Base-by-base conservation (phyloP, 2,888 invertebrate species). In the Drosophila fungiperda region DNA sequence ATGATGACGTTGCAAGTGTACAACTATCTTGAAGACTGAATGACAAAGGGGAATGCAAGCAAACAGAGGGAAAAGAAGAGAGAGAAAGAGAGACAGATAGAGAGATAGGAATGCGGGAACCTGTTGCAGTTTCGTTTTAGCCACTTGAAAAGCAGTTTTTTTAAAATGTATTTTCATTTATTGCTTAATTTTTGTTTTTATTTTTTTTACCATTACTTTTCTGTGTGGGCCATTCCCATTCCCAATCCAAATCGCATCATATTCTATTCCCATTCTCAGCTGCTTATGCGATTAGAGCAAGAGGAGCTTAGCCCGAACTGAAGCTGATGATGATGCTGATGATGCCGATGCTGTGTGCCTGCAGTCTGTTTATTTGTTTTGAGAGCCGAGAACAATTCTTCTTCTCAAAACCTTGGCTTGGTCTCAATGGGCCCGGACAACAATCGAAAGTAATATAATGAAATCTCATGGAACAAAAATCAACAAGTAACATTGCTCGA, bases 391-490 rank as follows among this genome's bases (percentile, higher is more conserved):
- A 73, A 77, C 68, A 72, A 76, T 80, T 76, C 64, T 65, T 15
- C 42, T 23, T 38, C 61, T 54, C 61, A 69, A 68, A 73, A 82
- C 73, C 70, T 66, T 58, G 20, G 68, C 40, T 59, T 45, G 49
- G 68, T 74, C 84, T 89, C 72, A 88, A 89, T 86, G 89, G 87
- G 58, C 64, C 50, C 65, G 49, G 50, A 58, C 70, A 81, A 87
- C 85, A 85, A 85, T 89, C 85, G 89, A 85, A 85, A 85, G 89
- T 89, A 89, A 85, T 87, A 83, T 89, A 87, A 85, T 87, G 79
- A 85, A 85, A 89, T 87, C 79, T 75, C 84, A 84, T 88, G 78
- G 83, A 76, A 55, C 29, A 50, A 6, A 38, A 61, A 76, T 54
- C 38, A 64, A 57, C 53, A 40, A 55, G 32, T 42, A 32, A 29